Evolutionary conservation across 2,888 invertebrate species (phyloP).

Genomic region (Drosophila kambysellisi): DNA sequence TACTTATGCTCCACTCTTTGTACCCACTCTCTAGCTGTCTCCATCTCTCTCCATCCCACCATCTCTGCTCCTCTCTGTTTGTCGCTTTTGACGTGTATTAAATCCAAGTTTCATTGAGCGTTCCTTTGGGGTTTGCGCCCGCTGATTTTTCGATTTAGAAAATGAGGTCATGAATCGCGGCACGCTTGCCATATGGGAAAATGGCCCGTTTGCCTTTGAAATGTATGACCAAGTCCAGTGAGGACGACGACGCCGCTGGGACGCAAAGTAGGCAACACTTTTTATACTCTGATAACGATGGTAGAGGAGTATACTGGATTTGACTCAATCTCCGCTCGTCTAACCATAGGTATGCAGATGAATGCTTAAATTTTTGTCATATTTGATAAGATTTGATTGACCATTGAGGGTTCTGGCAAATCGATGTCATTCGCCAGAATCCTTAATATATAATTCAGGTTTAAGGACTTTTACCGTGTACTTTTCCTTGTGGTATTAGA

Average conservation of each 20-base stretch:
- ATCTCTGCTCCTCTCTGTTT: not conserved
- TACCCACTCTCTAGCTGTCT: not conserved
- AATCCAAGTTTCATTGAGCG: constrained; percentile 70
- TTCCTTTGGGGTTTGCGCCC: constrained; percentile 80
- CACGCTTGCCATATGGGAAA: constrained; percentile 69
- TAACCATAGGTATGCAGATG: not conserved
- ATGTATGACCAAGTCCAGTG: constrained; percentile 41
- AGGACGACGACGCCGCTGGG: constrained; percentile 31
- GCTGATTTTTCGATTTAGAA: constrained; percentile 82
- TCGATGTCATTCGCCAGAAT: not conserved
- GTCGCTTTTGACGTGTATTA: constrained; percentile 46
- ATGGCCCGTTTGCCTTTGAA: constrained; percentile 63
- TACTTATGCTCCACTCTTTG: constrained; percentile 5
- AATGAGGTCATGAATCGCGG: constrained; percentile 77
- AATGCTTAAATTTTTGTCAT: not conserved
- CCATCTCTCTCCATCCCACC: not conserved
- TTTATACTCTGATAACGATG: constrained; percentile 2
- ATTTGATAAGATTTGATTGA: not conserved
- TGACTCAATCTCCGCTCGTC: not conserved
- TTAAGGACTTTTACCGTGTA: not conserved
- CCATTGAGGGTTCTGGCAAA: not conserved
- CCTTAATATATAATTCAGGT: not conserved
- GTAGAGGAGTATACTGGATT: not conserved
- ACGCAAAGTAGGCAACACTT: constrained; percentile 36
- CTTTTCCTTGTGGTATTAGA: not conserved